Conservation (phyloP, 1,140 invertebrate species). For the Coptotermes formosanus region DNA sequence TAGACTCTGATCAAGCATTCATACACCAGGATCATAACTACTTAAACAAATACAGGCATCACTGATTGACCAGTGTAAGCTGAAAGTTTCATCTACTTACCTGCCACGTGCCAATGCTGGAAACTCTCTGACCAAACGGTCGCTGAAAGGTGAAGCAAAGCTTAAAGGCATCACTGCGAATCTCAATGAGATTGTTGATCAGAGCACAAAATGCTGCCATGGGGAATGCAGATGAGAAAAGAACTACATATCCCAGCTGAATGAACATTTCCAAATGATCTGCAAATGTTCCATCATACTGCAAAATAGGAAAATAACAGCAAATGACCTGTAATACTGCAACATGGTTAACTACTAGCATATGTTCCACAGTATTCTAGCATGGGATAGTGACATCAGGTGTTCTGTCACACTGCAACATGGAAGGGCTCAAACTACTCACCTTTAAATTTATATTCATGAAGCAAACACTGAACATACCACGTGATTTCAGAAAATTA, state of each 20-base stretch:
- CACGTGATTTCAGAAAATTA: too few species aligned
- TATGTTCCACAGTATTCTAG: too few species aligned
- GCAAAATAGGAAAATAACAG: conserved; percentile 40
- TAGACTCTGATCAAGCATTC: too few species aligned
- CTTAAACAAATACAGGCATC: background rate
- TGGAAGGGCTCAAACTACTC: too few species aligned
- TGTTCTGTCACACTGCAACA: too few species aligned
- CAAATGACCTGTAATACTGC: too few species aligned
- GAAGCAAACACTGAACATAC: too few species aligned
- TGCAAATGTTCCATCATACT: conserved; percentile 91
- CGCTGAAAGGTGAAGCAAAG: conserved; percentile 90
- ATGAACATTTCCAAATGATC: conserved; percentile 98
- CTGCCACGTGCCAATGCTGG: conserved; percentile 96
- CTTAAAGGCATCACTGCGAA: conserved; percentile 95
- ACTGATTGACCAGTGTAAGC: background rate
- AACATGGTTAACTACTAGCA: too few species aligned
- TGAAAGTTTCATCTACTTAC: conserved; percentile 49
- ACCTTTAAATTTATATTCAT: too few species aligned
- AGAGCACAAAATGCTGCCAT: conserved; percentile 90
- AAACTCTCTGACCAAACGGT: conserved; percentile 88
- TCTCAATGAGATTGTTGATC: conserved; percentile 91
- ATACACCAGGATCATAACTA: too few species aligned
- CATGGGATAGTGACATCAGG: too few species aligned
- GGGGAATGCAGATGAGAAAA: conserved; percentile 95
- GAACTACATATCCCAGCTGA: conserved; percentile 93